These are phyloP conservation scores for Corvus hawaiiensis DNA, from an alignment of 2,113 vertebrate genomes.

Conservation along the genomic window DNA sequence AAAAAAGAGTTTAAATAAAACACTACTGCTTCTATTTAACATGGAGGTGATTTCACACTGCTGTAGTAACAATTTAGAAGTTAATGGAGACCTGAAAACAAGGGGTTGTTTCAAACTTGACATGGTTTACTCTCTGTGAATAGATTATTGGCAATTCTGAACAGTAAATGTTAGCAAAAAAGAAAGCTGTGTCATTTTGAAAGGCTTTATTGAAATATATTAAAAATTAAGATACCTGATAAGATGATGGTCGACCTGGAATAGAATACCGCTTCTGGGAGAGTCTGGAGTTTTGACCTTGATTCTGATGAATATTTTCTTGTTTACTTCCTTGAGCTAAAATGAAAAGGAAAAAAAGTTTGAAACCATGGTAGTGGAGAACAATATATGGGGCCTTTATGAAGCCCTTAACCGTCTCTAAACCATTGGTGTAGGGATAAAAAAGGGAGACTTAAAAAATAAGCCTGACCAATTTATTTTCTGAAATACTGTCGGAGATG, in stretches of 20 bases:
- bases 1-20: constrained; percentile 10
- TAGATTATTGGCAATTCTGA: constrained; percentile 33
- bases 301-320: background rate
- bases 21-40: constrained; percentile 34
- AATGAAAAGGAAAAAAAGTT: background rate
- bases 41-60: constrained; percentile 7
- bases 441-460: background rate
- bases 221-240: background rate
- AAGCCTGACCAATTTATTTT: background rate
- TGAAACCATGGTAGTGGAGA: background rate
- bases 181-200: background rate
- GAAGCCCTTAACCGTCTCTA: background rate
- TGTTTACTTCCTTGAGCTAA: background rate
- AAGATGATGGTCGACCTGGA: background rate
- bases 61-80: constrained; percentile 18
- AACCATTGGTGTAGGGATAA: background rate
- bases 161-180: background rate
- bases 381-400: background rate
- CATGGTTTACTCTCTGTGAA: background rate
- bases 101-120: background rate
- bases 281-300: background rate
- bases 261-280: background rate
- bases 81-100: constrained; percentile 35
- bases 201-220: background rate
- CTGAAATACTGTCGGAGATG: background rate